These are phyloP conservation scores for Helicoverpa zea DNA, from an alignment of 1,140 invertebrate species.

Conservation along the genomic window DNA sequence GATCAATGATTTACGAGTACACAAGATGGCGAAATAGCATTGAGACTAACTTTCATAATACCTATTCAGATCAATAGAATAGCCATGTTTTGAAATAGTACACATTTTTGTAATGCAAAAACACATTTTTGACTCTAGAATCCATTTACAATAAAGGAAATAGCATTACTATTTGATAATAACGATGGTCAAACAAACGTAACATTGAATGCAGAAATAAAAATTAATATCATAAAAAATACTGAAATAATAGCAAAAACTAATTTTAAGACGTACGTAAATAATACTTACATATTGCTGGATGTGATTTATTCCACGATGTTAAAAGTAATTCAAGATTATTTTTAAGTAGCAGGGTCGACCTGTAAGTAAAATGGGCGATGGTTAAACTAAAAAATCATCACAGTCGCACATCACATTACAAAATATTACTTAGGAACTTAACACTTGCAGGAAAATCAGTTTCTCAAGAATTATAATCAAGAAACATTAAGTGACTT, in stretches of 20 bases:
- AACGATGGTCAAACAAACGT: too few species aligned
- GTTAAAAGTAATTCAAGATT: slow-evolving; percentile 70
- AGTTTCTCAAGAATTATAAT: background rate
- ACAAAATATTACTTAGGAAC: background rate
- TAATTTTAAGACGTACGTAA: background rate
- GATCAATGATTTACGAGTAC: slow-evolving; percentile 27
- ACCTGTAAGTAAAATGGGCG: slow-evolving; percentile 65
- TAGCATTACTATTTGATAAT: too few species aligned
- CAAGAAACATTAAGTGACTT: background rate
- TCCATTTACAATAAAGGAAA: too few species aligned
- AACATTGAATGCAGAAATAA: background rate
- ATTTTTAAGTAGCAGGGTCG: slow-evolving; percentile 73
- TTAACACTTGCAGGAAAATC: background rate
- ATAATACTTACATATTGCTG: slow-evolving; percentile 73
- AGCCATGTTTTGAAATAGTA: background rate
- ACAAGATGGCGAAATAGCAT: slow-evolving; percentile 2
- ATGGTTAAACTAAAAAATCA: slow-evolving; percentile 19
- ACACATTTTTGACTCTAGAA: too few species aligned
- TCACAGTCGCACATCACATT: slow-evolving; percentile 7
- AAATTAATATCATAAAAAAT: slow-evolving; percentile 2
- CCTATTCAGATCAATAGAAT: background rate
- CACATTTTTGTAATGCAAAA: too few species aligned
- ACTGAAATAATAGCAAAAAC: slow-evolving; percentile 15
- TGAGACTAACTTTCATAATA: background rate
- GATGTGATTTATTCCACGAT: slow-evolving; percentile 65